Evolutionary conservation across 2,113 vertebrate species (phyloP), one percentile per base, ranked within the genome.

Genomic region (Tylochromis polylepis): DNA sequence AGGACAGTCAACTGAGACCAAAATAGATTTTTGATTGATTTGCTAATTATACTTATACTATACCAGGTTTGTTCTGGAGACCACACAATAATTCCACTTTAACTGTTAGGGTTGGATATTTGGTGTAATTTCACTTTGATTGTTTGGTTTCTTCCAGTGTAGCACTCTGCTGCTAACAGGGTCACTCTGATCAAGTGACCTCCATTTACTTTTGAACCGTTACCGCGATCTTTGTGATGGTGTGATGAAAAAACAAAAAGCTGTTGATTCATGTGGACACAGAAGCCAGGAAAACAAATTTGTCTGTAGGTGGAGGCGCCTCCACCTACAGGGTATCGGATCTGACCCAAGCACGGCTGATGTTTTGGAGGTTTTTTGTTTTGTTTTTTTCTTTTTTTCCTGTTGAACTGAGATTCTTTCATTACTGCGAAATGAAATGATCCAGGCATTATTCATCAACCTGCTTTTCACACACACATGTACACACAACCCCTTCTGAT

Each of bases 351-450:
- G 49, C 31, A 5, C 1, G 1, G 49, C 38, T 67, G 20, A 67
- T 67, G 62, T 38, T 67, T 38, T 5, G 20, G 60, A 34, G 20
- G 20, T 22, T 65, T 38, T 38, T 31, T n/a, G 38, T 34, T 65
- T 65, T 36, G 59, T 62, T 85, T 67, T 18, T 83, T 79, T 81
- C 79, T 89, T 49, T n/a, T n/a, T n/a, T n/a, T n/a, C n/a, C 80
- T 80, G 79, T 79, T 86, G 43, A 91, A 88, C 62, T 84, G 59
- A 87, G 75, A 85, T 89, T 91, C 83, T 93, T 94, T 88, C 84
- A 92, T 89, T 84, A 87, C 81, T 2, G 22, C 78, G 84, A 93
- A 94, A 92, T 94, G 87, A 95, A 95, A 95, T 92, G 91, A 94
- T 91, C 82, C 55, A 11, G 78, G 53, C 59, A 53, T 89, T 87